A percentile compares a stretch with the other conserved stretches of the same genome.
Conservation (phyloP, 2,797 vertebrate species). For the Podargus strigoides region DNA sequence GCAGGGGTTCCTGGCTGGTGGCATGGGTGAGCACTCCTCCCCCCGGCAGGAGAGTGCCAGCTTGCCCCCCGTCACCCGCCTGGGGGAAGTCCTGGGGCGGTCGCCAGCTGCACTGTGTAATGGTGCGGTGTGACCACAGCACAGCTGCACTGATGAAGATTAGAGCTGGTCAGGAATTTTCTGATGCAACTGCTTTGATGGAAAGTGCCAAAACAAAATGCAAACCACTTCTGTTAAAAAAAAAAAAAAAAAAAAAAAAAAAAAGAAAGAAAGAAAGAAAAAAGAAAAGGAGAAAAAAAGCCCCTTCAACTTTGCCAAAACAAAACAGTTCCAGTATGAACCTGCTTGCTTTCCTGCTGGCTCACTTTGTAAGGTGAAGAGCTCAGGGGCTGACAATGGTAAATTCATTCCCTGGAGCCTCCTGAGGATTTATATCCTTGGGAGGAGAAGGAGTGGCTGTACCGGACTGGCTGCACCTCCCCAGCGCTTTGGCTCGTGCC, state of each 20-base stretch:
- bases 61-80: fast-evolving
- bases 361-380: background rate
- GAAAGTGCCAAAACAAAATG: background rate
- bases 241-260: background rate
- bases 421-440: background rate
- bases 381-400: background rate
- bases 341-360: constrained; percentile 24
- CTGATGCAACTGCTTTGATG: constrained; percentile 57
- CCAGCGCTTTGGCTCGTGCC: background rate
- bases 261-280: background rate
- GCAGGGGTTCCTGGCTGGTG: background rate
- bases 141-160: constrained; percentile 26
- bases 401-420: background rate
- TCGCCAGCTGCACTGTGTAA: background rate
- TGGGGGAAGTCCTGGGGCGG: background rate
- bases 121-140: background rate
- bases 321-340: constrained; percentile 20
- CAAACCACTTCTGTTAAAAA: background rate
- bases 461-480: background rate
- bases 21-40: fast-evolving
- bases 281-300: background rate
- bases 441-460: background rate
- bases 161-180: constrained; percentile 51
- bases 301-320: background rate
- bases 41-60: background rate